Evolutionary conservation across 2,888 invertebrate species (phyloP), one percentile per base, ranked within the genome.

Genomic region (Lasioglossum calceatum): DNA sequence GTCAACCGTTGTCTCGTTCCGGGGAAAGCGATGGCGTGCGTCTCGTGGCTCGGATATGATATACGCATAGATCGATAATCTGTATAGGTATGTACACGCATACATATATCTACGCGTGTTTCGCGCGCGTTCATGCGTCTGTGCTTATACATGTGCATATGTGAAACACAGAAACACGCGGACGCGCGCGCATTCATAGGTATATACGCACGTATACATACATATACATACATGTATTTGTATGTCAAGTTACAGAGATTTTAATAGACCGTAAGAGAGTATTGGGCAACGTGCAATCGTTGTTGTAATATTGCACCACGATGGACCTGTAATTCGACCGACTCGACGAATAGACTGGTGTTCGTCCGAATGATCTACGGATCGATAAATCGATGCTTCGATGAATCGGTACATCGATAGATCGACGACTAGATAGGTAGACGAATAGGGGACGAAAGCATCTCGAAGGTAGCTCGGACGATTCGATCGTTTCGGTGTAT

Each of bases 1-100:
- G 64, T 8, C 64, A 32, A 32, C 64, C 64, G 64, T 19, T 64
- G 32, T 32, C 64, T 64, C 7, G 32, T 64, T 32, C 32, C 64
- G 64, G 32, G 32, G 5, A 32, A 64, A 64, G 1, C 64, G 64
- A 64, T 32, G 64, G 64, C 92, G 92, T 91, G 89, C 91, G 93
- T 94, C 93, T 95, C 93, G 93, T 96, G 96, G 96, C 96, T 96
- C 96, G 96, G 96, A 96, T 96, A 96, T 96, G 96, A 96, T 96
- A 96, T 96, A 95, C 94, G 95, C 95, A 61, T 75, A 83, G 58
- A 44, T 78, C 61, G 44, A 72, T 47, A 78, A 70, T 70, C 70
- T 70, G 70, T 39, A 70, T 70, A 70, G 39, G 39, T 70, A 71
- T 64, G 71, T 72, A 47, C 71, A 36, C 95, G 64, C 74, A 32